Evolutionary conservation across 2,797 vertebrate genomes (phyloP).

Genomic region (Rhinichthys osculus): DNA sequence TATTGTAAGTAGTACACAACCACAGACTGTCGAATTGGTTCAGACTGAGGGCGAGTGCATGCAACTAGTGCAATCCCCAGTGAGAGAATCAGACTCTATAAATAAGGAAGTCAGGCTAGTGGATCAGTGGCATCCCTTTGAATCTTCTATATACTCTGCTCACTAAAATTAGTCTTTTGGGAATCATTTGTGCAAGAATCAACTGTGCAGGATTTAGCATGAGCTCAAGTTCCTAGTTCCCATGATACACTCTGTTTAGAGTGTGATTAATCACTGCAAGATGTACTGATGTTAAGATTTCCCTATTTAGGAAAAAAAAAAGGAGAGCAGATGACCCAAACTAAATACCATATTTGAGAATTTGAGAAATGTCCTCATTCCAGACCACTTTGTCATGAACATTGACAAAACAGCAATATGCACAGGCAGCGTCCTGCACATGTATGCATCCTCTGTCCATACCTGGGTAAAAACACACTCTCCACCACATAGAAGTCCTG

Average conservation of each 20-base stretch:
- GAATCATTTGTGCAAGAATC: conserved; percentile 12
- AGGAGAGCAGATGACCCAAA: background rate
- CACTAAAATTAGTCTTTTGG: conserved; percentile 3
- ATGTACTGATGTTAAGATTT: background rate
- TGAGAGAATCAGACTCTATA: conserved; percentile 15
- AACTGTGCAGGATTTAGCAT: background rate
- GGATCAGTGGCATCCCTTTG: background rate
- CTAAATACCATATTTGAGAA: background rate
- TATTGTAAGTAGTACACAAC: background rate
- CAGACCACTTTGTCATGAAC: background rate
- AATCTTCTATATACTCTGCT: conserved; percentile 1
- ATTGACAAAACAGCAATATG: background rate
- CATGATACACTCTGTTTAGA: background rate
- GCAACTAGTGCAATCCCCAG: conserved; percentile 34
- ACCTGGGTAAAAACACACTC: conserved; percentile 97
- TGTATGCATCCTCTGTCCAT: conserved; percentile 63
- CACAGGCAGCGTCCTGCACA: background rate
- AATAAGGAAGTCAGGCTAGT: conserved; percentile 31
- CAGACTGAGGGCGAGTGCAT: conserved; percentile 20
- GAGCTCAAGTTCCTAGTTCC: background rate
- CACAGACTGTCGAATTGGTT: conserved; percentile 34
- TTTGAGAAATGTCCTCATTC: conserved; percentile 18
- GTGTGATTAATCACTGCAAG: background rate
- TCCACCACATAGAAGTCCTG: conserved; percentile 99
- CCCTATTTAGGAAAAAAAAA: background rate